Conservation (phyloP, 2,888 invertebrate species). For the Vannuccia rotundouncinata region DNA sequence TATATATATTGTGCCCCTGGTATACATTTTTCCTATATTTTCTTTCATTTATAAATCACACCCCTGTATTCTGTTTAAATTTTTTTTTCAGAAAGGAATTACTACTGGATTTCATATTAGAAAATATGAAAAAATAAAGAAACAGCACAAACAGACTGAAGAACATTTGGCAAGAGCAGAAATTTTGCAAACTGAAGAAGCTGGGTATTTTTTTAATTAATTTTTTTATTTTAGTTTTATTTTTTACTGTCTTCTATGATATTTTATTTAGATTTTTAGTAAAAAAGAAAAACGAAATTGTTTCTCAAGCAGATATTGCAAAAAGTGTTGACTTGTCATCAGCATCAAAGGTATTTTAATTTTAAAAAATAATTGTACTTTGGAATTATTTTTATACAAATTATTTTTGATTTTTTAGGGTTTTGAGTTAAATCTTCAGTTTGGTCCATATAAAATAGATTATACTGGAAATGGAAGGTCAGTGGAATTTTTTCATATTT, state of each 20-base stretch:
- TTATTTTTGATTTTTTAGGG: not conserved
- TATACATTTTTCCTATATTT: too few species aligned
- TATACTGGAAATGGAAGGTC: constrained; percentile 19
- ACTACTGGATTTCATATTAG: not conserved
- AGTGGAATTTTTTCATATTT: not conserved
- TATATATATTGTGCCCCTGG: too few species aligned
- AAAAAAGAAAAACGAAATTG: not conserved
- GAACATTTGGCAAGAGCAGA: not conserved
- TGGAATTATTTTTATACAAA: not conserved
- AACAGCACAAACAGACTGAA: not conserved
- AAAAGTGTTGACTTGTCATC: constrained; percentile 17
- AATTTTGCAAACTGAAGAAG: not conserved
- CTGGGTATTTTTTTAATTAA: not conserved
- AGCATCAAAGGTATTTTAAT: not conserved
- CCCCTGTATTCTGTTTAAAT: not conserved
- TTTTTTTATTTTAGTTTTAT: not conserved
- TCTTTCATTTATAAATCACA: not conserved
- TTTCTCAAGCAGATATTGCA: constrained; percentile 18
- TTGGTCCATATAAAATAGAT: constrained; percentile 18
- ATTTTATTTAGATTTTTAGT: not conserved
- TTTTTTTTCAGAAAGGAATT: not conserved
- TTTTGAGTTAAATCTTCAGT: not conserved
- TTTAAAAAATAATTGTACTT: not conserved
- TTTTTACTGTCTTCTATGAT: not conserved
- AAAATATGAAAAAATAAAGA: not conserved